A percentile compares a stretch with the other conserved stretches of the same genome.
These are phyloP conservation scores for Pantherophis alleghaniensis DNA, from an alignment of 2,797 vertebrate species.

Conservation along the genomic window DNA sequence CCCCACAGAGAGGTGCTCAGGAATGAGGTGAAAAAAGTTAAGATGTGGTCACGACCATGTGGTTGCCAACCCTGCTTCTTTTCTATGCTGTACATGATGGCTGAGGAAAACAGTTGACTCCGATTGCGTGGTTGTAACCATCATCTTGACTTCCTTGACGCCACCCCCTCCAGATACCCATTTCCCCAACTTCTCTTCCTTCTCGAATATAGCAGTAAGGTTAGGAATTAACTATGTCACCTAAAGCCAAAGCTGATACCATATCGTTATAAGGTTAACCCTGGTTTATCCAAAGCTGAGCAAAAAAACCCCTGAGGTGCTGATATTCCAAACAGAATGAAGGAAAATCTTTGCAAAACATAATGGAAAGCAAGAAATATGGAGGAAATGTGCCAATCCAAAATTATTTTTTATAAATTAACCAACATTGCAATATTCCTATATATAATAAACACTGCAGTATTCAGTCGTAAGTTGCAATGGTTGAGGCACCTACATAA, in stretches of 20 bases:
- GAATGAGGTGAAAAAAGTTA: background rate
- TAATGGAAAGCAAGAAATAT: background rate
- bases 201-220: background rate
- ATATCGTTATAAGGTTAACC: background rate
- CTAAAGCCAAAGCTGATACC: background rate
- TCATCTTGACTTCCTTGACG: background rate
- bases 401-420: background rate
- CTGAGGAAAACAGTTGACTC: background rate
- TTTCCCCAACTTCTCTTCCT: background rate
- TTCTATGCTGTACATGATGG: background rate
- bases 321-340: background rate
- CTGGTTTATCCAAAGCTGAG: background rate
- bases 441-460: background rate
- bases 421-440: background rate
- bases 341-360: background rate
- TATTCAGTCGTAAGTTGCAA: background rate
- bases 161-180: background rate
- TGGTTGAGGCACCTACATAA: background rate
- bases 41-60: background rate
- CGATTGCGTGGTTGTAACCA: background rate
- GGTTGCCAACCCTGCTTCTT: background rate
- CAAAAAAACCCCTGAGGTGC: background rate
- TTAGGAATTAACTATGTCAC: background rate
- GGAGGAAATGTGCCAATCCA: background rate
- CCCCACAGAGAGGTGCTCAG: background rate